These are phyloP conservation scores for Lampris megalopsis DNA, from an alignment of 2,113 vertebrate species.

Conservation along the genomic window DNA sequence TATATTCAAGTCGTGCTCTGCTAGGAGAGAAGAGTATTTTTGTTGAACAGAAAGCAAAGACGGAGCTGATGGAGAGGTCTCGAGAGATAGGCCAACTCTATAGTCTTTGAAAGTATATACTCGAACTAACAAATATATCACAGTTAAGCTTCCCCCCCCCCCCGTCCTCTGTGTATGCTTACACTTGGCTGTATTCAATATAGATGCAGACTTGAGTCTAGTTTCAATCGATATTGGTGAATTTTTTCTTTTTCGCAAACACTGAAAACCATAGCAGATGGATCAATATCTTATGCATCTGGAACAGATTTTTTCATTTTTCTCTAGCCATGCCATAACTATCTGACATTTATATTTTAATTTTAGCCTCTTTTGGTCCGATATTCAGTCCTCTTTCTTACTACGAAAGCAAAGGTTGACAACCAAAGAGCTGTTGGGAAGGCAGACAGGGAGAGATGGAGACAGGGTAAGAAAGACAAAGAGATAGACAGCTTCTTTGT, in stretches of 20 bases:
- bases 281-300: background rate
- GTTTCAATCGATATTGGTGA: constrained; percentile 25
- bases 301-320: background rate
- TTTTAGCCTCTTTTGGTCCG: constrained; percentile 25
- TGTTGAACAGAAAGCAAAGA: constrained; percentile 15
- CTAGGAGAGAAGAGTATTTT: constrained; percentile 9
- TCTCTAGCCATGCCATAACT: constrained; percentile 15
- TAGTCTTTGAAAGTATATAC: constrained; percentile 2
- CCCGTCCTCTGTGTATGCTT: background rate
- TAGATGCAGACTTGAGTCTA: background rate
- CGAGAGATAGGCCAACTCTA: constrained; percentile 14
- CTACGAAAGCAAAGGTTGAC: no score
- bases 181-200: constrained; percentile 7
- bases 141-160: background rate
- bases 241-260: background rate
- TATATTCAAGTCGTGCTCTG: constrained; percentile 30
- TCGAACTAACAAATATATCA: constrained; percentile 3
- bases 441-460: constrained; percentile 8
- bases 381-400: background rate
- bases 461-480: constrained; percentile 12
- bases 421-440: constrained; percentile 27
- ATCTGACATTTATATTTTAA: constrained; percentile 36
- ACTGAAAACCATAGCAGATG: background rate
- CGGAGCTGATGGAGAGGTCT: background rate
- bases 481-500: background rate